Evolutionary conservation across 2,888 invertebrate species (phyloP).

Genomic region (Oasisia sp.): DNA sequence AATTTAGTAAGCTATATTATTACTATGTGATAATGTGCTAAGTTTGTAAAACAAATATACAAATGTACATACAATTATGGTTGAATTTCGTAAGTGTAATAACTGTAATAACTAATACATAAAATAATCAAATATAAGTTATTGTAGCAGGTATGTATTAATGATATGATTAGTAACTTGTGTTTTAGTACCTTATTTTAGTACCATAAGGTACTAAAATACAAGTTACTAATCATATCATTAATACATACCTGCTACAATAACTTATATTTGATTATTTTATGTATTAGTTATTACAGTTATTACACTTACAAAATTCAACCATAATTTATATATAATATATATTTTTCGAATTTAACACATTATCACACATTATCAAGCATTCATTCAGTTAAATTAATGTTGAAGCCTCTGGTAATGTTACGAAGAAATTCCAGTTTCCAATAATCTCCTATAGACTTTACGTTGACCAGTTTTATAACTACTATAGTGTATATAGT

Average conservation of each 20-base stretch:
- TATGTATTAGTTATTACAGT: not conserved
- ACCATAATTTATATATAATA: not conserved
- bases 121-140: not conserved
- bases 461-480: too few species aligned
- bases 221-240: too few species aligned
- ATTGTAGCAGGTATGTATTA: not conserved
- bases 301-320: not conserved
- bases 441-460: too few species aligned
- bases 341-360: not conserved
- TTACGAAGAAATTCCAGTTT: too few species aligned
- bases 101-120: not conserved
- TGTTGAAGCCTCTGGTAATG: too few species aligned
- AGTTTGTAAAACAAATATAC: not conserved
- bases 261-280: not conserved
- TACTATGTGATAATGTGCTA: not conserved
- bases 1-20: not conserved
- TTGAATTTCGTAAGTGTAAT: not conserved
- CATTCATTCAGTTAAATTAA: too few species aligned
- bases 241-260: not conserved
- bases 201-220: too few species aligned
- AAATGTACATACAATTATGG: not conserved
- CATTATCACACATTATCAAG: not conserved
- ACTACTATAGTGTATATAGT: too few species aligned
- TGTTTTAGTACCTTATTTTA: too few species aligned
- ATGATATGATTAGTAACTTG: too few species aligned